Conservation (phyloP, 2,113 vertebrate genomes). For the Aptenodytes patagonicus region DNA sequence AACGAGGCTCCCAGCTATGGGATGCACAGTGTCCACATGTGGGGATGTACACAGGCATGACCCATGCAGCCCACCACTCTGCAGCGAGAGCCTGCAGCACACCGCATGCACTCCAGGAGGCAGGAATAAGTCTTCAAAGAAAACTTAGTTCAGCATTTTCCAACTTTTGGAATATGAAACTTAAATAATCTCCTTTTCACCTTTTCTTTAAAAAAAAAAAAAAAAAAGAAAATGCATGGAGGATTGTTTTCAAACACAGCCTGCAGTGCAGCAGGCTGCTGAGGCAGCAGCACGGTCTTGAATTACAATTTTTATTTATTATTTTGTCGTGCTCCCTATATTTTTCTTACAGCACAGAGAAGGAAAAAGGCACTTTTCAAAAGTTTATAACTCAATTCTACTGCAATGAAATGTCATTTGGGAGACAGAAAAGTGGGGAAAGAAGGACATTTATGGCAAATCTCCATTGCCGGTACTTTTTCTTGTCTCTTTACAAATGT, state of each 20-base stretch:
- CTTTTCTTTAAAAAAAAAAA: neutral
- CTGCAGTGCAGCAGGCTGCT: neutral
- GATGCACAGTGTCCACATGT: rapidly evolving
- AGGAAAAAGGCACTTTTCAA: slow-evolving; percentile 14
- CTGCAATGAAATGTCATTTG: neutral
- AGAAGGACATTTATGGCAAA: neutral
- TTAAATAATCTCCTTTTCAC: neutral
- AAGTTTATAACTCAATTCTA: slow-evolving; percentile 36
- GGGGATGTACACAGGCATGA: rapidly evolving
- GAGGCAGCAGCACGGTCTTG: neutral
- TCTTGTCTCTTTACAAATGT: neutral
- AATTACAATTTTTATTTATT: slow-evolving; percentile 2
- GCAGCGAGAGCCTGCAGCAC: neutral
- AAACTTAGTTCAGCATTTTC: neutral
- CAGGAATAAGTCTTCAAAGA: neutral
- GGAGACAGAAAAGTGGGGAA: neutral
- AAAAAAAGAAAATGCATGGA: neutral
- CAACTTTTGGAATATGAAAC: neutral
- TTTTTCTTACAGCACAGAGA: neutral
- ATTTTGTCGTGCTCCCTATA: neutral
- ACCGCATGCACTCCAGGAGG: rapidly evolving
- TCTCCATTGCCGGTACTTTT: neutral
- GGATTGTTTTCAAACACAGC: neutral
- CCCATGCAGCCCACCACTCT: neutral
- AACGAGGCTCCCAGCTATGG: rapidly evolving